Evolutionary conservation across 1,140 invertebrate genomes (phyloP).

Genomic region (Charaxes varanes): DNA sequence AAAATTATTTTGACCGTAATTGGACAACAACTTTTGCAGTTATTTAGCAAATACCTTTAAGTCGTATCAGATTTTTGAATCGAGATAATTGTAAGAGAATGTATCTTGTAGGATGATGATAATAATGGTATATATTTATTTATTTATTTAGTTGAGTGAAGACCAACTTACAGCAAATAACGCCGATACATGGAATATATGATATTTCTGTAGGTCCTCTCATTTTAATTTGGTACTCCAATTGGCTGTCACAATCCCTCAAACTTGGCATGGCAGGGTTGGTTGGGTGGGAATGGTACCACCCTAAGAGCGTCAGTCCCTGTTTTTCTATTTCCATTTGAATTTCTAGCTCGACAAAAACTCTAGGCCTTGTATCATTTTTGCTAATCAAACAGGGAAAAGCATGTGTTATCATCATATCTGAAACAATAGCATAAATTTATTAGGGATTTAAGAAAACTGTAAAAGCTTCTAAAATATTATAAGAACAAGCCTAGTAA

Average conservation of each 20-base stretch:
- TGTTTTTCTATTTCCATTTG: slow-evolving; percentile 86
- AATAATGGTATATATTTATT: too few species aligned
- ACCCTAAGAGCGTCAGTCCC: slow-evolving; percentile 89
- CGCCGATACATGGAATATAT: slow-evolving; percentile 93
- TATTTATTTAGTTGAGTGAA: too few species aligned
- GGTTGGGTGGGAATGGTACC: slow-evolving; percentile 97
- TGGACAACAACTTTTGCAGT: too few species aligned
- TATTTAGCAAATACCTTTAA: too few species aligned
- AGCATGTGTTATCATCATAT: slow-evolving; percentile 89
- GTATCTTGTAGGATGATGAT: too few species aligned
- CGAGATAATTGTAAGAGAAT: too few species aligned
- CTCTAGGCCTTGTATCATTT: slow-evolving; percentile 82
- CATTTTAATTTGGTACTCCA: slow-evolving; percentile 96
- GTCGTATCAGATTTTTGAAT: too few species aligned
- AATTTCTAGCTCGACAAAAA: slow-evolving; percentile 87
- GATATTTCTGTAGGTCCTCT: slow-evolving; percentile 90
- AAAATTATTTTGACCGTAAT: too few species aligned
- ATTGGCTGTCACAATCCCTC: slow-evolving; percentile 91
- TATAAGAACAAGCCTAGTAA: too few species aligned
- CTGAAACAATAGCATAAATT: slow-evolving; percentile 65
- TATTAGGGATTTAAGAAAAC: neutral
- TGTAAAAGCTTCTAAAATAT: too few species aligned
- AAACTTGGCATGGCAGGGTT: slow-evolving; percentile 91
- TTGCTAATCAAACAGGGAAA: slow-evolving; percentile 92
- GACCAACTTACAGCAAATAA: slow-evolving; percentile 87